Base-by-base conservation (phyloP, 2,797 vertebrate species). In the Heterohyrax brucei region DNA sequence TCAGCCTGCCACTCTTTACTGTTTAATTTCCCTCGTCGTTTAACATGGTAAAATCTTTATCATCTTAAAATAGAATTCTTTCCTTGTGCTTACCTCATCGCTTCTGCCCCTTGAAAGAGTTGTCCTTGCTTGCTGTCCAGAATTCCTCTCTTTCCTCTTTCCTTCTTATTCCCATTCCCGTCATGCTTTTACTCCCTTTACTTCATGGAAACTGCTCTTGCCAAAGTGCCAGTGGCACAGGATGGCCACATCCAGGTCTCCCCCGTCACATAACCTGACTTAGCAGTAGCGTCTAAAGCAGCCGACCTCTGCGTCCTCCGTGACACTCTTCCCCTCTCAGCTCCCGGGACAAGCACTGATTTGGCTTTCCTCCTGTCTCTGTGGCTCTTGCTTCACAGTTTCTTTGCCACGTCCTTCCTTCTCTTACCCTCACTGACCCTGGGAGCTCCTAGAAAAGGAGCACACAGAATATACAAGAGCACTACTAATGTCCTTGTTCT, bases 21-120 rank as follows among this genome's bases (percentile, higher is more conserved):
- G 0, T 85, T 2, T 89, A 46, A 81, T 81, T 70, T 68, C 22
- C 24, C 7, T 39, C 16, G 13, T 66, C n/a, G 61, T 44, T 75
- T 39, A 7, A 79, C 39, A 76, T 44, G 61, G 26, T 59, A 14
- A 30, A 62, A 14, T 77, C 68, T 85, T 13, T 86, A 12, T 72
- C 66, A 68, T 91, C 64, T 80, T 80, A 81, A 80, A 33, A 70
- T 93, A 85, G 28, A 56, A 61, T 73, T 50, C 48, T 48, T 87
- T 8, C 72, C 24, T 44, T 59, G 39, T 53, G 0, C 39, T 56
- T 53, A 0, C 6, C 10, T 46, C 66, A 8, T 12, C 75, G 48
- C 10, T 39, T 73, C 61, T 21, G 3, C 39, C 75, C 68, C 14
- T 12, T 22, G 24, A 68, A 24, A 21, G 39, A 39, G 13, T 16